Base-by-base conservation (phyloP, 2,888 invertebrate species). In the Drosophila percnosoma region DNA sequence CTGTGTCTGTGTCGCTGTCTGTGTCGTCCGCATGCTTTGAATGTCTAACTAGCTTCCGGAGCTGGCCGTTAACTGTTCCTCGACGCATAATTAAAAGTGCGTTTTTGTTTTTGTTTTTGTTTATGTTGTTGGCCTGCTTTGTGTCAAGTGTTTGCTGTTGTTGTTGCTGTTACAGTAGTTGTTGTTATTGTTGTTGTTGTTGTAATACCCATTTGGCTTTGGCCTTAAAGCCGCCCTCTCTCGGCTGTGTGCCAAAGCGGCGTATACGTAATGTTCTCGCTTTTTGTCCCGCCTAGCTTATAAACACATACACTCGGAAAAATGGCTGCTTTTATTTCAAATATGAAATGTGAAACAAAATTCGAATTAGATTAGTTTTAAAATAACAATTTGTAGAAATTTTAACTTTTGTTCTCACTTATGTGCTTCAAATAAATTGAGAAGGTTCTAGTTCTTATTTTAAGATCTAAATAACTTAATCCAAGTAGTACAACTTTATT, bases 11-110 rank as follows among this genome's bases (percentile, higher is more conserved):
- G 29, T 24, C 4, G 8, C 33, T 36, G 36, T 64, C 31, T 36
- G 42, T 33, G 31, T 33, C 40, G 42, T 36, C 40, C 59, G 60
- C 69, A 73, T 80, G 75, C 74, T 84, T 60, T 84, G 80, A 80
- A 82, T 85, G 72, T 71, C 73, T 82, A 74, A 74, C 73, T 75
- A 76, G 80, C 68, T 81, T 85, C 83, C 87, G 73, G 61, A 66
- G 62, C 61, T 71, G 34, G 49, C 65, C 61, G 72, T 74, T 83
- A 83, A 73, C 79, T 74, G 68, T 66, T 76, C 67, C 72, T 67
- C 29, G 49, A 68, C 68, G 73, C 78, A 75, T 68, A 73, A 78
- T 73, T 74, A 70, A 79, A 75, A 79, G 63, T 73, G 70, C 68
- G 72, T 67, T 70, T 31, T 31, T 31, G 31, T 31, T 70, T 31